Evolutionary conservation across 2,888 invertebrate genomes (phyloP).

Genomic region (Meteorus colon): DNA sequence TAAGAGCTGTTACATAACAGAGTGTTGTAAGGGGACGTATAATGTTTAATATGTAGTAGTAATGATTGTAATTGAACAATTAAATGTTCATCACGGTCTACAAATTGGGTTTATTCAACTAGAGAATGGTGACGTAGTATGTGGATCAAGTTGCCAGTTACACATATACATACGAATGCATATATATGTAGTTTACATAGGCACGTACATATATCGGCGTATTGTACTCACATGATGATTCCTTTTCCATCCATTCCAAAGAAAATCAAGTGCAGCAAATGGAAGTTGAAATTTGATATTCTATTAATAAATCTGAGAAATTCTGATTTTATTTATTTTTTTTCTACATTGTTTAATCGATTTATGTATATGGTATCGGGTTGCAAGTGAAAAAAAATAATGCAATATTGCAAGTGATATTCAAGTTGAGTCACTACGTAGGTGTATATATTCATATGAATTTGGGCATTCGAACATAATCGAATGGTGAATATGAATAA

Average conservation of each 20-base stretch:
- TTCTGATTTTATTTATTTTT: too few relatives aligned
- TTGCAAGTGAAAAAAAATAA: too few relatives aligned
- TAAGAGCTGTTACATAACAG: conserved; percentile 31
- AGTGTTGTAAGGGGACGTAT: conserved; percentile 13
- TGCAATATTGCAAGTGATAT: too few relatives aligned
- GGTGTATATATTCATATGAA: background rate
- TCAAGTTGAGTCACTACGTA: background rate
- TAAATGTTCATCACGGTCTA: conserved; percentile 37
- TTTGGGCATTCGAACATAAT: too few relatives aligned
- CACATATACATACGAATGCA: too few relatives aligned
- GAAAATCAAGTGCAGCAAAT: too few relatives aligned
- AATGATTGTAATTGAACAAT: conserved; percentile 43
- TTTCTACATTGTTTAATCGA: background rate
- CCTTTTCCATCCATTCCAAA: background rate
- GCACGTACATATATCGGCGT: background rate
- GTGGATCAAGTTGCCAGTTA: background rate
- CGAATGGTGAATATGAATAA: too few relatives aligned
- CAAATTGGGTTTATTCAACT: background rate
- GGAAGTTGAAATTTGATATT: too few relatives aligned
- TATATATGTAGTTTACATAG: background rate
- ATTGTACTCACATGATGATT: conserved; percentile 35
- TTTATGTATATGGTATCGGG: background rate
- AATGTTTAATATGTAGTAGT: conserved; percentile 21
- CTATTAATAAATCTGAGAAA: too few relatives aligned
- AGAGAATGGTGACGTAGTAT: background rate